Conservation (phyloP, 2,113 vertebrate genomes). For the Irena cyanogastra region DNA sequence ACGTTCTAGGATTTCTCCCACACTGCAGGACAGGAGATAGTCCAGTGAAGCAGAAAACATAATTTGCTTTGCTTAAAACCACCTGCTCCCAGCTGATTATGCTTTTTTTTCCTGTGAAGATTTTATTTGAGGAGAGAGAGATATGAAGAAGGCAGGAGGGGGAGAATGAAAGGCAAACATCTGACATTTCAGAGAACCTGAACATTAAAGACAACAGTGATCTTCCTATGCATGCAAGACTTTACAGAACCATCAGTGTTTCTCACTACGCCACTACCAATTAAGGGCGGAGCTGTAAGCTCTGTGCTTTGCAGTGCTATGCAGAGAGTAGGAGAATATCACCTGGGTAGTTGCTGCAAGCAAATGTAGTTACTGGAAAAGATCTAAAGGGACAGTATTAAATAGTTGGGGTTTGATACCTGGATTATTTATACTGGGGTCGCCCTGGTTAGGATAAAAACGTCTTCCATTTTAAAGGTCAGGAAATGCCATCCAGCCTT, state of each 20-base stretch:
- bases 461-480: not conserved
- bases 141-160: not conserved
- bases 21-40: constrained; percentile 1
- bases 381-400: not conserved
- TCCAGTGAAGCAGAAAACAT: constrained; percentile 24
- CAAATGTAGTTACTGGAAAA: not conserved
- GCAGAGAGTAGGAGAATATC: not conserved
- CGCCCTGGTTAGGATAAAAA: not conserved
- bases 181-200: not conserved
- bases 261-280: not conserved
- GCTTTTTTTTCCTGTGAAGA: not conserved
- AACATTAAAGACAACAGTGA: not conserved
- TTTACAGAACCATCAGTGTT: not conserved
- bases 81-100: not conserved
- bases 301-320: not conserved
- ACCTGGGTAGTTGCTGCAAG: not conserved
- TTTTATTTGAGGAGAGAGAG: not conserved
- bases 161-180: not conserved
- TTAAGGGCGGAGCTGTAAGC: not conserved
- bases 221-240: not conserved
- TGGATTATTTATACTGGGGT: not conserved
- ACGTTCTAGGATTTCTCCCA: not conserved
- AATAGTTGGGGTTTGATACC: not conserved
- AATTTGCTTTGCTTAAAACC: constrained; percentile 41
- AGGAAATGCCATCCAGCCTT: not conserved